Conservation (phyloP, 2,113 vertebrate species). For the Tragelaphus buxtoni region DNA sequence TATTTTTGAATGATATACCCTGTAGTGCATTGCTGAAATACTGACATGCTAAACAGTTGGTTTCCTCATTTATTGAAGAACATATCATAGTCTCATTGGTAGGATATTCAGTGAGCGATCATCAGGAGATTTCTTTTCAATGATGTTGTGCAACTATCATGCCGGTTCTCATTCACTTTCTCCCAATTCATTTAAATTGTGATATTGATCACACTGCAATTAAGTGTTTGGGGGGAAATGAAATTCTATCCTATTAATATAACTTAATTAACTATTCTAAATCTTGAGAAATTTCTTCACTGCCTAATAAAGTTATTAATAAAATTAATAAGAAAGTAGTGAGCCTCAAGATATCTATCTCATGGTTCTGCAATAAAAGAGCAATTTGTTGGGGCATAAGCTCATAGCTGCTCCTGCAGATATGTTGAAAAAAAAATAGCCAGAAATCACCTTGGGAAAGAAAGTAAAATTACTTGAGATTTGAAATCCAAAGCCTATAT, state of each 20-base stretch:
- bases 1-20: constrained; percentile 42
- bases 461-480: constrained; percentile 33
- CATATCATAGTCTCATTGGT: constrained; percentile 39
- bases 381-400: constrained; percentile 71
- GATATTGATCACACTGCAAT: constrained; percentile 70
- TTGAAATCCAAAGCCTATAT: constrained; percentile 31
- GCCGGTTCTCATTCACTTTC: constrained; percentile 56
- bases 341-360: constrained; percentile 73
- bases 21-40: constrained; percentile 37
- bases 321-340: constrained; percentile 76
- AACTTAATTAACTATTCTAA: constrained; percentile 78
- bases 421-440: constrained; percentile 66
- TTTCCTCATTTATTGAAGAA: constrained; percentile 51
- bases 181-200: constrained; percentile 64
- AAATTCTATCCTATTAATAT: constrained; percentile 69
- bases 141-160: constrained; percentile 44
- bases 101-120: constrained; percentile 1
- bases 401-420: constrained; percentile 63
- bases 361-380: constrained; percentile 73
- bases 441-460: constrained; percentile 36
- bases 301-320: constrained; percentile 76
- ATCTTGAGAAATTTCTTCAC: constrained; percentile 68
- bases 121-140: constrained; percentile 39
- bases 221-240: constrained; percentile 60
- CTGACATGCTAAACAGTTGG: constrained; percentile 22